Evolutionary conservation across 1,140 invertebrate genomes (phyloP).

Genomic region (Pseudomyrmex gracilis): DNA sequence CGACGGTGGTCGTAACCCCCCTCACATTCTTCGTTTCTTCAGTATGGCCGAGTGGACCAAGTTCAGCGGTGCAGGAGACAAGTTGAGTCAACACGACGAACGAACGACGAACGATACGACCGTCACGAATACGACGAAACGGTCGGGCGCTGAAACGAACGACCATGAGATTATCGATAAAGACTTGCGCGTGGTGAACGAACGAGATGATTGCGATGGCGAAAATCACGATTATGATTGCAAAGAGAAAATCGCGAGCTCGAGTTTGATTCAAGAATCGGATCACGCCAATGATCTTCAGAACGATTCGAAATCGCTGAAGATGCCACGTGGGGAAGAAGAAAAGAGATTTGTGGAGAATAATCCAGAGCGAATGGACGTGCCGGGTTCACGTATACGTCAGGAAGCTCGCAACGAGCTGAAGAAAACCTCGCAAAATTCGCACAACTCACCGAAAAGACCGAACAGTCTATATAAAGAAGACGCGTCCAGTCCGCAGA

Average conservation of each 20-base stretch:
- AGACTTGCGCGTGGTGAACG: not conserved
- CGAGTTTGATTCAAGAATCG: constrained; percentile 38
- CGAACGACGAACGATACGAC: constrained; percentile 6
- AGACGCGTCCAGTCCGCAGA: constrained; percentile 62
- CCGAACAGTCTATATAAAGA: constrained; percentile 75
- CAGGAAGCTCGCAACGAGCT: constrained; percentile 76
- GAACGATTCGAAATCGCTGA: not conserved
- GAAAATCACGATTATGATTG: not conserved
- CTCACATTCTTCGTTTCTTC: not conserved
- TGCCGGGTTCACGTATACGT: constrained; percentile 73
- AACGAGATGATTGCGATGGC: constrained; percentile 22
- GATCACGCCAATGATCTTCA: not conserved
- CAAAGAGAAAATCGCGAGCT: constrained; percentile 39
- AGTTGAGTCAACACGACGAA: constrained; percentile 52
- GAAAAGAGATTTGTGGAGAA: constrained; percentile 55
- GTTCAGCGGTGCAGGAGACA: constrained; percentile 75
- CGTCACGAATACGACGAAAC: not conserved
- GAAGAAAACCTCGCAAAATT: constrained; percentile 63
- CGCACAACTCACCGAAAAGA: constrained; percentile 65
- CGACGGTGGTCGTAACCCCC: not conserved
- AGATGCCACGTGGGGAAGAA: constrained; percentile 33
- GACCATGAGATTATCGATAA: not conserved
- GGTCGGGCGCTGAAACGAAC: not conserved
- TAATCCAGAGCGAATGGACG: constrained; percentile 11
- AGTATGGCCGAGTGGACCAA: constrained; percentile 81